Evolutionary conservation across 2,797 vertebrate species (phyloP), one percentile per base, ranked within the genome.

Genomic region (Centropyge bicolor): DNA sequence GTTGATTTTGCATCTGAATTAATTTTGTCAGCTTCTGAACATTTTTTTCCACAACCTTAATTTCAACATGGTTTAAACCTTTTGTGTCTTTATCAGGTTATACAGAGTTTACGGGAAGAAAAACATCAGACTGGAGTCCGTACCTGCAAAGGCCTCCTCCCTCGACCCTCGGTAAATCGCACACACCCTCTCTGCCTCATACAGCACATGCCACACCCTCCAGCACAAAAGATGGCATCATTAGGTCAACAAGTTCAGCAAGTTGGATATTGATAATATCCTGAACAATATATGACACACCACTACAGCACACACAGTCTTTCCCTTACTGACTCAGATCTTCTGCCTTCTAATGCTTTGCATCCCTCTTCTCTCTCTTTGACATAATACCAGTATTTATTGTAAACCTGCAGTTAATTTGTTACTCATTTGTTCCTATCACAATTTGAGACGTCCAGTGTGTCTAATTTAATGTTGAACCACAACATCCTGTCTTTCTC

Each of bases 21-120:
- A 0, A 46, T 60, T n/a, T 62, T n/a, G 8, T 27, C 9, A 20
- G 16, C 22, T 20, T 40, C n/a, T 22, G 27, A 31, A 31, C 13
- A 12, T 41, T 41, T 36, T 36, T 59, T 36, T 36, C 41, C 52
- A 9, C 13, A 6, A 8, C 5, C 3, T 3, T 11, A 20, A 31
- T 43, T 46, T 56, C 3, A 38, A 12, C 22, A n/a, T 1, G 6
- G 43, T 68, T 69, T 22, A 41, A 70, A 43, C 5, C 1, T 45
- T 11, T 6, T 73, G 2, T 75, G 63, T 59, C n/a, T 81, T 59
- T 16, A 11, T 74, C 90, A 99, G 98, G 91, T 92, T 99, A 54
- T 98, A 99, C 91, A 96, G 98, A 20, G 95, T 98, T 65, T 99
- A 98, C 14, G 97, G 97, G 40, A 99, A 98, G 93, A 98, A 98